Conservation (phyloP, 2,888 invertebrate genomes). For the Tenthredo scrophulariae region DNA sequence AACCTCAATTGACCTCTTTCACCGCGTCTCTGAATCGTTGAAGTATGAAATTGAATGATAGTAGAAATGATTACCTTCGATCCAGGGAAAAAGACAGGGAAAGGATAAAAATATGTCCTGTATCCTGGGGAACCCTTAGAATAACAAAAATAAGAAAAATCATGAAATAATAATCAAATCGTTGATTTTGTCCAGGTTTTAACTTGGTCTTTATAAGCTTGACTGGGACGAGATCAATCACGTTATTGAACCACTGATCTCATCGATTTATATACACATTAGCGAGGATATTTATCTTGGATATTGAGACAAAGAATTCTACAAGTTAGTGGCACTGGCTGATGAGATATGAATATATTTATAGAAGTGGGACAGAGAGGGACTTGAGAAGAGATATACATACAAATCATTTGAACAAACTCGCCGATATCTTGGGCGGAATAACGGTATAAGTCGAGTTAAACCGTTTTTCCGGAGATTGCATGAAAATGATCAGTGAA, state of each 20-base stretch:
- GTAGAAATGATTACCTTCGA: too few species aligned
- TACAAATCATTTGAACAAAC: background rate
- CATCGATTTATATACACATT: background rate
- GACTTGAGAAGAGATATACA: background rate
- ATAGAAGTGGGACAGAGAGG: background rate
- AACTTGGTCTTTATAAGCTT: background rate
- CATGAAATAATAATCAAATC: background rate
- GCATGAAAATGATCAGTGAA: too few species aligned
- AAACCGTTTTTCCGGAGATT: too few species aligned
- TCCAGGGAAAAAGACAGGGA: too few species aligned
- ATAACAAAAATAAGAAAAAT: background rate
- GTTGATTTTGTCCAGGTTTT: background rate
- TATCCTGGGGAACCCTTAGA: background rate
- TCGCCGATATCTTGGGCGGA: background rate
- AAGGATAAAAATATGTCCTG: too few species aligned
- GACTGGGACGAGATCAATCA: background rate
- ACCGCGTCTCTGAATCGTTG: background rate
- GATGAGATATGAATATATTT: constrained; percentile 4
- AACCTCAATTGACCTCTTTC: background rate
- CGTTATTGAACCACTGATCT: background rate
- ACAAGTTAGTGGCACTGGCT: background rate
- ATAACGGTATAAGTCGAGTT: too few species aligned
- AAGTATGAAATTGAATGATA: background rate
- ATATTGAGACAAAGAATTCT: constrained; percentile 4
- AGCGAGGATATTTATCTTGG: background rate